Evolutionary conservation across 2,888 invertebrate genomes (phyloP).

Genomic region (Acholoe squamosa): DNA sequence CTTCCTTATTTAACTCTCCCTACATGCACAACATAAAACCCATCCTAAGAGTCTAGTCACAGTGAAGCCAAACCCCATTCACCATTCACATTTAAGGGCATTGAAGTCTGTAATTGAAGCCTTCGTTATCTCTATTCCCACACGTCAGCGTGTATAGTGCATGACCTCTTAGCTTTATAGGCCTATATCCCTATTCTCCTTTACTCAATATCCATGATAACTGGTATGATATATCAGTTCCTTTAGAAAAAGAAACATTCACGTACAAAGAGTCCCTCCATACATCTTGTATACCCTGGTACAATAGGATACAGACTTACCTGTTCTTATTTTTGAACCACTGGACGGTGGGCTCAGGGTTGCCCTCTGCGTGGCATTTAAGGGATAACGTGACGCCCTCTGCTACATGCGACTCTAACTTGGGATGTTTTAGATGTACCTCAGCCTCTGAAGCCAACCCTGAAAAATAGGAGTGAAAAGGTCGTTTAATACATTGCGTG

Average conservation of each 20-base stretch:
- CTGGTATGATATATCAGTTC: too few relatives aligned
- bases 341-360: conserved; percentile 65
- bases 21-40: too few relatives aligned
- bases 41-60: too few relatives aligned
- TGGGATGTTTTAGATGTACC: conserved; percentile 65
- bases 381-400: conserved; percentile 64
- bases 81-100: too few relatives aligned
- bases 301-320: conserved; percentile 47
- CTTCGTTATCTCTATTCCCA: too few relatives aligned
- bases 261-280: background rate
- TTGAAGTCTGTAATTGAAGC: too few relatives aligned
- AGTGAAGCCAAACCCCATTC: too few relatives aligned
- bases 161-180: too few relatives aligned
- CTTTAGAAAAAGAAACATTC: too few relatives aligned
- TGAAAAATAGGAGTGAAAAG: conserved; percentile 34
- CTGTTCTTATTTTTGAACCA: conserved; percentile 68
- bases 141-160: too few relatives aligned
- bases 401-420: conserved; percentile 53
- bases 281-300: background rate
- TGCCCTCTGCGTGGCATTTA: conserved; percentile 66
- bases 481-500: background rate
- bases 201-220: too few relatives aligned
- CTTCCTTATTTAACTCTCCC: background rate
- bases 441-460: conserved; percentile 66
- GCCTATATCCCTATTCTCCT: too few relatives aligned